Conservation (phyloP, 2,888 invertebrate species). For the Coecobrya sp. region DNA sequence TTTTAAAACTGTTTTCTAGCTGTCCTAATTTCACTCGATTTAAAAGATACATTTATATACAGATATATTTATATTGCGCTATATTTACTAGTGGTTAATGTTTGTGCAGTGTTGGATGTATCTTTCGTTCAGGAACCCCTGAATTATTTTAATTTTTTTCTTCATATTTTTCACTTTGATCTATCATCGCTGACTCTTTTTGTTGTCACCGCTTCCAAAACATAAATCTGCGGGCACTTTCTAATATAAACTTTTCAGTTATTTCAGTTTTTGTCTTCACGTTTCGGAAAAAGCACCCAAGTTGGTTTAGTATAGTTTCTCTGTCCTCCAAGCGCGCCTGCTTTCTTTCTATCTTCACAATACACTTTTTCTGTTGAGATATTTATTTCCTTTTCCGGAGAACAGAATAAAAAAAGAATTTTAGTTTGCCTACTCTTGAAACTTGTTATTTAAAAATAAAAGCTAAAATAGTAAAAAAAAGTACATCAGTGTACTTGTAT, state of each 20-base stretch:
- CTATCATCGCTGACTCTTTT: constrained; percentile 78
- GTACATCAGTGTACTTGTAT: background rate
- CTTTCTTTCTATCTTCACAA: constrained; percentile 51
- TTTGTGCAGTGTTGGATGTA: background rate
- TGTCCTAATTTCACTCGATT: background rate
- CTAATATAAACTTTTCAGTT: constrained; percentile 41
- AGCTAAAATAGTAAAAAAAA: constrained; percentile 4
- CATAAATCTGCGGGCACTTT: constrained; percentile 74
- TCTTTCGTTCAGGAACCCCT: background rate
- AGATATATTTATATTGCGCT: no score
- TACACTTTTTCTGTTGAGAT: constrained; percentile 71
- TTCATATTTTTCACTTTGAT: constrained; percentile 74
- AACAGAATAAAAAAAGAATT: constrained; percentile 38
- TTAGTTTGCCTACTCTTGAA: constrained; percentile 47
- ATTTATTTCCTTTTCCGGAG: constrained; percentile 81
- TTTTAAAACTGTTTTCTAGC: background rate
- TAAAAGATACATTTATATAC: no score
- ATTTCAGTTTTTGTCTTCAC: background rate
- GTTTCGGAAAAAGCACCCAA: background rate
- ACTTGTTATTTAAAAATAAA: constrained; percentile 4
- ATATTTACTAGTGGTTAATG: no score
- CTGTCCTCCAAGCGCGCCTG: background rate
- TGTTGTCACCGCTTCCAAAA: constrained; percentile 71
- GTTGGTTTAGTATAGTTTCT: background rate
- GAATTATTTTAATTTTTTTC: background rate